These are phyloP conservation scores for Parelbella ahira DNA, from an alignment of 2,888 invertebrate species.

Conservation along the genomic window DNA sequence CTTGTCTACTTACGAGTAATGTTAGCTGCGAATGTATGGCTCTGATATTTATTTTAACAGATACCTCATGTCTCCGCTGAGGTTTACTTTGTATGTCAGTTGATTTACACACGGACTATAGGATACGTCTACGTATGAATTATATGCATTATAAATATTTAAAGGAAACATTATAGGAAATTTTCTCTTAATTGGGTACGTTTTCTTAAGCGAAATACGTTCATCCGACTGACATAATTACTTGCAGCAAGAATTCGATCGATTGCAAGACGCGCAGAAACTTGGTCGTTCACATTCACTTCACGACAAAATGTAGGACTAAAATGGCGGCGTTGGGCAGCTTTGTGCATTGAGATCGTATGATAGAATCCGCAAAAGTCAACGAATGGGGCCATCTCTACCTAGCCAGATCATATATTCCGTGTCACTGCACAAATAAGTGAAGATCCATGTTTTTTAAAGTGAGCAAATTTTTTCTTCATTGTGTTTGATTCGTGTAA, in stretches of 20 bases:
- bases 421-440: too few relatives aligned
- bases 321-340: conserved; percentile 22
- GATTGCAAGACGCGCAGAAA: conserved; percentile 22
- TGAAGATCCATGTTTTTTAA: too few relatives aligned
- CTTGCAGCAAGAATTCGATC: conserved; percentile 22
- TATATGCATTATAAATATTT: too few relatives aligned
- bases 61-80: conserved; percentile 1
- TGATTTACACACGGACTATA: too few relatives aligned
- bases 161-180: too few relatives aligned
- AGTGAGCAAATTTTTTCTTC: too few relatives aligned
- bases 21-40: conserved; percentile 13
- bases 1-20: conserved; percentile 14
- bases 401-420: too few relatives aligned
- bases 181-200: too few relatives aligned
- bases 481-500: too few relatives aligned
- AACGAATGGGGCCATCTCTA: conserved; percentile 5
- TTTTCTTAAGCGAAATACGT: conserved; percentile 1
- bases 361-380: conserved; percentile 18
- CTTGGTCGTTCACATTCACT: conserved; percentile 24
- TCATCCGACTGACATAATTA: conserved; percentile 18
- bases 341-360: conserved; percentile 22
- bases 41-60: conserved; percentile 18
- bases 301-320: conserved; percentile 21
- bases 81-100: too few relatives aligned
- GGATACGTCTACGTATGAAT: too few relatives aligned